Conservation (phyloP, 92 coral and sea anemone genomes). For the Porites cylindrica region DNA sequence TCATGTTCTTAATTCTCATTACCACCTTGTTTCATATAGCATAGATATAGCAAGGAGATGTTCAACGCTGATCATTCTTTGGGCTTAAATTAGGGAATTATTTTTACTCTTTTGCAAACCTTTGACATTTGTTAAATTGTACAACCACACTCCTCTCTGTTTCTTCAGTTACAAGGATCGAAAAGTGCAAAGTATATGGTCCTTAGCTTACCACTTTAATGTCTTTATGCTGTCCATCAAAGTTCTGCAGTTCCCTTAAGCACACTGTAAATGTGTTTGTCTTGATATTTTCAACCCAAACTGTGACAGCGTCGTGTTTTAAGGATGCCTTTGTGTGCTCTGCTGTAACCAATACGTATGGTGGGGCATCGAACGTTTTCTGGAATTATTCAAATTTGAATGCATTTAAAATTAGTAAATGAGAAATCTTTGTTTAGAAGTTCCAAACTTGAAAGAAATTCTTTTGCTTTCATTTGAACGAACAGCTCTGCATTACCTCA, state of each 20-base stretch:
- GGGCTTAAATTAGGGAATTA: too few species aligned
- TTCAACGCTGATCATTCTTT: too few species aligned
- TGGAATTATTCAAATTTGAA: neutral
- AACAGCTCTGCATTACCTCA: too few species aligned
- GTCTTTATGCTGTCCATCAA: slow-evolving; percentile 80
- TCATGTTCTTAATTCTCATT: too few species aligned
- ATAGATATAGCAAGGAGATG: too few species aligned
- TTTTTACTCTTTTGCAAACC: too few species aligned
- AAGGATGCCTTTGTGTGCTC: slow-evolving; percentile 63
- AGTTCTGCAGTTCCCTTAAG: slow-evolving; percentile 79
- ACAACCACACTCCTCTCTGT: too few species aligned
- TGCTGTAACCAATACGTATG: slow-evolving; percentile 68
- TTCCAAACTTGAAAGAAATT: too few species aligned
- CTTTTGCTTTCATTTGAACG: too few species aligned
- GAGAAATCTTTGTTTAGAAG: too few species aligned
- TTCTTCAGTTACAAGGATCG: neutral
- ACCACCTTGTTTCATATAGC: too few species aligned
- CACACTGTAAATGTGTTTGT: slow-evolving; percentile 68
- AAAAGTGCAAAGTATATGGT: neutral
- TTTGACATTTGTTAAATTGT: too few species aligned
- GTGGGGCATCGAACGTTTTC: slow-evolving; percentile 46
- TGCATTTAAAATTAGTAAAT: neutral
- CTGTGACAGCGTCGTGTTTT: slow-evolving; percentile 82
- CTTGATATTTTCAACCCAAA: slow-evolving; percentile 84
- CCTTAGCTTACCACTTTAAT: slow-evolving; percentile 66